Conservation (phyloP, 1,140 invertebrate species). For the Triops longicaudatus region DNA sequence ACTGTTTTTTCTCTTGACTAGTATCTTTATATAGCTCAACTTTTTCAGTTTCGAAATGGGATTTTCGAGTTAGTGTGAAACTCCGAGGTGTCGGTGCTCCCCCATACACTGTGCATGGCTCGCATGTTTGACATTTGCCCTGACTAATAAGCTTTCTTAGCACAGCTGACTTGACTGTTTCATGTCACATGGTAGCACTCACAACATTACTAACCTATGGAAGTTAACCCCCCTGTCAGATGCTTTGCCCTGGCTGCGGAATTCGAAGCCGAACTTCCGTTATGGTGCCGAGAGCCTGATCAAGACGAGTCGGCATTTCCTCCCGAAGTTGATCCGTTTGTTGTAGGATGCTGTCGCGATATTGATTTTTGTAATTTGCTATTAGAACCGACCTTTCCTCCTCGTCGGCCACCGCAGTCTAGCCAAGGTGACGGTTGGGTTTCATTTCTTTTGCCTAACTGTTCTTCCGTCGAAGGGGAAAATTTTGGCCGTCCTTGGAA, state of each 20-base stretch:
- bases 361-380: conserved; percentile 57
- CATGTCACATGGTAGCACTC: neutral
- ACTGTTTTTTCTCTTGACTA: too few species aligned
- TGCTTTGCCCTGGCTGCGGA: conserved; percentile 6
- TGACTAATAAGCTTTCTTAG: neutral
- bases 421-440: conserved; percentile 1
- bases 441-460: neutral
- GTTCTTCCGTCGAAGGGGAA: neutral
- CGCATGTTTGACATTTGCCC: neutral
- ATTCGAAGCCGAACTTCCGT: neutral
- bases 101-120: conserved; percentile 1
- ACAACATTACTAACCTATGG: neutral
- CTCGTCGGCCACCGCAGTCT: conserved; percentile 6
- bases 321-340: conserved; percentile 35
- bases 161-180: too few species aligned
- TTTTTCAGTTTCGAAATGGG: too few species aligned
- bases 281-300: conserved; percentile 5
- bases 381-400: conserved; percentile 27
- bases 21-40: too few species aligned
- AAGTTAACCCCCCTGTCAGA: neutral
- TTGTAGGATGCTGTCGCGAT: conserved; percentile 48
- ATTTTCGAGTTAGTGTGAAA: neutral
- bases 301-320: conserved; percentile 30
- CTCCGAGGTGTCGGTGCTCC: neutral
- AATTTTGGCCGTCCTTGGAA: neutral